A percentile compares a stretch with the other conserved stretches of the same genome.
Evolutionary conservation across 2,888 invertebrate genomes (phyloP).

Genomic region (Agrochola circellaris): DNA sequence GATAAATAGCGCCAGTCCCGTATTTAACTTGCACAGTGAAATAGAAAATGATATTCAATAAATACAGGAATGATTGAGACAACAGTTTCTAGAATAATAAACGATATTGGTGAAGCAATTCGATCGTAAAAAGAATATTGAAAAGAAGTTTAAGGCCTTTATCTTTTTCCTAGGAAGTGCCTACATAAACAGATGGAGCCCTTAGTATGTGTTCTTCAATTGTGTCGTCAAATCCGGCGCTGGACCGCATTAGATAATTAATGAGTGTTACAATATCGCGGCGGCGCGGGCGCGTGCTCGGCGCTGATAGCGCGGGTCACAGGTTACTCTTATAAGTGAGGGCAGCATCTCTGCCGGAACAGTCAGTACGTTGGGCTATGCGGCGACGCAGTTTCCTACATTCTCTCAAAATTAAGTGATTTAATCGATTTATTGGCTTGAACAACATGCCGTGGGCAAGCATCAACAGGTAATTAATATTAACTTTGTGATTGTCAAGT

Average conservation of each 20-base stretch:
- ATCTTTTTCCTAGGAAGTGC: background rate
- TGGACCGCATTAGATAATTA: conserved; percentile 67
- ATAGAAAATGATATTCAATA: background rate
- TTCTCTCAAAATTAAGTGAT: conserved; percentile 87
- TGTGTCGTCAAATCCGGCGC: conserved; percentile 49
- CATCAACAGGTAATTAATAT: conserved; percentile 84
- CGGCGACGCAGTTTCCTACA: conserved; percentile 85
- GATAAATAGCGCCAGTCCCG: conserved; percentile 45
- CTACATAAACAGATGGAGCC: background rate
- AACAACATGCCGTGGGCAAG: conserved; percentile 88
- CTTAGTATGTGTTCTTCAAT: conserved; percentile 10
- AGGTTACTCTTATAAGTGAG: conserved; percentile 84
- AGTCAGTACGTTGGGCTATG: conserved; percentile 80
- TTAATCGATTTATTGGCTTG: conserved; percentile 65
- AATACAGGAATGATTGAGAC: background rate
- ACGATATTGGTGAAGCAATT: background rate
- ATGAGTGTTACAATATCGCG: conserved; percentile 68
- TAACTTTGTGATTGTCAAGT: conserved; percentile 27
- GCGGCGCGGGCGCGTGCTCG: conserved; percentile 84
- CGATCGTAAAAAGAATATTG: background rate
- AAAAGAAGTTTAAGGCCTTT: background rate
- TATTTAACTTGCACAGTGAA: conserved; percentile 9
- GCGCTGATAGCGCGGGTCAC: conserved; percentile 84
- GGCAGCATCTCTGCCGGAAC: conserved; percentile 70
- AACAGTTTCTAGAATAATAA: background rate